These are phyloP conservation scores for Metopolophium dirhodum DNA, from an alignment of 1,140 invertebrate genomes.

Conservation along the genomic window DNA sequence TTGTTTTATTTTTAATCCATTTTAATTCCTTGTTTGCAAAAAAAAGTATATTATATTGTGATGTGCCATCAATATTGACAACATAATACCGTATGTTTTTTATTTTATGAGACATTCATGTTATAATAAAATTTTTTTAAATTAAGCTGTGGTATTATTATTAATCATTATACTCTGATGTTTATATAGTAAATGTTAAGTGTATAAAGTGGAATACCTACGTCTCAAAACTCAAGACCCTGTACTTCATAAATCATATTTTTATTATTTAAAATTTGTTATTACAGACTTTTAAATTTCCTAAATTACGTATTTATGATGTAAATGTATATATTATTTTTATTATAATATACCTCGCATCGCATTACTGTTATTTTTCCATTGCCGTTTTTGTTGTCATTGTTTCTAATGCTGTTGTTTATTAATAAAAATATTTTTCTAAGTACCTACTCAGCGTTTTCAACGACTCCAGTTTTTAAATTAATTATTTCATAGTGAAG, in stretches of 20 bases:
- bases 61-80: not conserved
- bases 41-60: not conserved
- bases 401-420: not conserved
- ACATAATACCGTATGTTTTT: not conserved
- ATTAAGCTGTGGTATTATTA: not conserved
- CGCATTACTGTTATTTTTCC: no score
- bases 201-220: no score
- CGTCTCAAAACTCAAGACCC: not conserved
- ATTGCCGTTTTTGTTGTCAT: not conserved
- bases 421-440: not conserved
- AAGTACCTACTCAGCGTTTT: not conserved
- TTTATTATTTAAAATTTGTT: not conserved
- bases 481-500: not conserved
- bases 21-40: not conserved
- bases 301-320: not conserved
- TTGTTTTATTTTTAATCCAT: no score
- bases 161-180: not conserved
- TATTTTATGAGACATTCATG: not conserved
- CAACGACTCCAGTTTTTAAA: not conserved
- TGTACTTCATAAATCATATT: not conserved
- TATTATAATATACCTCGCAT: not conserved
- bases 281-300: not conserved
- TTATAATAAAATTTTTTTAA: not conserved
- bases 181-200: not conserved
- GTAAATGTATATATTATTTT: not conserved